These are phyloP conservation scores for Phenganax stokvisi DNA, from an alignment of 92 coral and sea anemone species.

Conservation along the genomic window DNA sequence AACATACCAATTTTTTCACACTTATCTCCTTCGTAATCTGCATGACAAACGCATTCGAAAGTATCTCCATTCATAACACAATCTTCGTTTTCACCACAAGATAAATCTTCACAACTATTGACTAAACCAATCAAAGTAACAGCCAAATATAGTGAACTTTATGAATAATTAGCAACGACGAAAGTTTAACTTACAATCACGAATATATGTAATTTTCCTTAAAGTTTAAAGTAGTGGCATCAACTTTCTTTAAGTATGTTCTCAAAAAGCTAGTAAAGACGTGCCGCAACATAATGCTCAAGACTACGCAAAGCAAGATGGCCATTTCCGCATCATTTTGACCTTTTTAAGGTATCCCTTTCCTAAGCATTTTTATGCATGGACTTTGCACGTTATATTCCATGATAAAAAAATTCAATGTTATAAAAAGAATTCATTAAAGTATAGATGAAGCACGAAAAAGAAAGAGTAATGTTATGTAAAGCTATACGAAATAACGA, in stretches of 20 bases:
- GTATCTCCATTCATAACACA: slow-evolving; percentile 1
- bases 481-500: too few relatives aligned
- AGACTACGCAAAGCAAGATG: too few relatives aligned
- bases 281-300: background rate
- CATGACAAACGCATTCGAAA: slow-evolving; percentile 3
- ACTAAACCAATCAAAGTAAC: slow-evolving; percentile 11
- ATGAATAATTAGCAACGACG: too few relatives aligned
- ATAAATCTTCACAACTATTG: background rate
- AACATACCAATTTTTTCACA: slow-evolving; percentile 8
- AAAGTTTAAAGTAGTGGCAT: too few relatives aligned
- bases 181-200: too few relatives aligned
- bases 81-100: slow-evolving; percentile 6
- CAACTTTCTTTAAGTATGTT: too few relatives aligned
- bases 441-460: too few relatives aligned
- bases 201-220: too few relatives aligned
- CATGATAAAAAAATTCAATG: background rate
- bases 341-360: too few relatives aligned
- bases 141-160: background rate
- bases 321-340: too few relatives aligned
- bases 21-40: slow-evolving; percentile 16
- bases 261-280: background rate
- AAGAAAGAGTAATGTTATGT: too few relatives aligned
- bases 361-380: background rate
- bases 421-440: too few relatives aligned
- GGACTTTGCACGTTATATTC: background rate